phyloP scores from a whole-genome alignment of 2,113 vertebrate species.

The Tyrannus savana region DNA sequence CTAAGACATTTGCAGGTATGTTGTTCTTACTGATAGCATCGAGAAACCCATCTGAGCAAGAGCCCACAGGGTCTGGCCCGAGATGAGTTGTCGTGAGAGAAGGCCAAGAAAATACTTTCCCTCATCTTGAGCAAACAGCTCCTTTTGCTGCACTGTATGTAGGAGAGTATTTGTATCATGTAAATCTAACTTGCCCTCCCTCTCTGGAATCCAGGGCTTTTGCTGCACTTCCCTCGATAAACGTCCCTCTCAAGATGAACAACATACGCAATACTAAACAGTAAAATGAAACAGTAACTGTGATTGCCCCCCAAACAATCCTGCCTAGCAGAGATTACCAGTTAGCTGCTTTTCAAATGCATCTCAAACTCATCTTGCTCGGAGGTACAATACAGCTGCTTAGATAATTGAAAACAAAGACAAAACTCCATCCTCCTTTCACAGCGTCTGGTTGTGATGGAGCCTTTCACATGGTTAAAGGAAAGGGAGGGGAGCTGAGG shows the following conservation, averaged over 20 bases:
- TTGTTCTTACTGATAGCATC: background rate
- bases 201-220: background rate
- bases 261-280: background rate
- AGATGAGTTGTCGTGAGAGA: background rate
- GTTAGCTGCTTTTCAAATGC: background rate
- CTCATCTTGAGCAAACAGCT: background rate
- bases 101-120: background rate
- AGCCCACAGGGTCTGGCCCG: background rate
- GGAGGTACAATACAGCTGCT: background rate
- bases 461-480: background rate
- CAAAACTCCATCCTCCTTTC: background rate
- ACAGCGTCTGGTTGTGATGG: fast-evolving
- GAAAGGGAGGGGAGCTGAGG: background rate
- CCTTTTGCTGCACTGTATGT: background rate
- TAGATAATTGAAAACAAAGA: background rate
- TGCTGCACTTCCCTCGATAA: background rate
- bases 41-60: background rate
- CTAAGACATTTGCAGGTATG: background rate
- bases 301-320: background rate
- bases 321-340: background rate
- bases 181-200: background rate
- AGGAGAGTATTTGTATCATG: background rate
- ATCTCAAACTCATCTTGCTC: background rate
- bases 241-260: background rate
- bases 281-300: background rate